Percentiles rank a stretch among this genome's conserved stretches.
Conservation (phyloP, 2,888 invertebrate species). For the Ochropleura leucogaster region DNA sequence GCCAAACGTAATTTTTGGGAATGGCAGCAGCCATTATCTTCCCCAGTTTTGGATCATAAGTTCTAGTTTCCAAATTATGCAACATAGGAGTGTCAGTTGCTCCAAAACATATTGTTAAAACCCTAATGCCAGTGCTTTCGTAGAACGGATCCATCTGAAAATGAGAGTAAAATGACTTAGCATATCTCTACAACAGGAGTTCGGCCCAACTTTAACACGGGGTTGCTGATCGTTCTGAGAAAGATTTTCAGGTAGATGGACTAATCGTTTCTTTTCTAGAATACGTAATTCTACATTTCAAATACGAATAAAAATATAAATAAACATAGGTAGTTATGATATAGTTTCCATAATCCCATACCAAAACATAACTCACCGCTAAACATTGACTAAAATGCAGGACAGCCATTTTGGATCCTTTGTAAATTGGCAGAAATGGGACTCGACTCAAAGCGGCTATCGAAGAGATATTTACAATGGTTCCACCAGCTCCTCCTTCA, state of each 20-base stretch:
- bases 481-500: constrained; percentile 75
- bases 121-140: constrained; percentile 64
- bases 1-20: constrained; percentile 14
- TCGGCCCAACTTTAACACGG: too few relatives aligned
- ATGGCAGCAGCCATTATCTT: constrained; percentile 11
- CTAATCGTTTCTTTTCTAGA: too few relatives aligned
- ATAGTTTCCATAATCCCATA: background rate
- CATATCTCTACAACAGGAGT: background rate
- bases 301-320: too few relatives aligned
- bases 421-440: constrained; percentile 69
- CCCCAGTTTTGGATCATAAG: constrained; percentile 58
- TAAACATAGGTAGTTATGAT: background rate
- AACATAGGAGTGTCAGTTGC: constrained; percentile 73
- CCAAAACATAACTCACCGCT: constrained; percentile 31
- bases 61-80: constrained; percentile 58
- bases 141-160: constrained; percentile 71
- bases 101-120: constrained; percentile 72
- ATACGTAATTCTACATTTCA: too few relatives aligned
- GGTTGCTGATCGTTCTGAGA: too few relatives aligned
- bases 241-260: too few relatives aligned
- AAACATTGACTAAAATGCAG: constrained; percentile 52
- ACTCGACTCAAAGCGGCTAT: constrained; percentile 61
- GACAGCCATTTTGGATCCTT: constrained; percentile 69
- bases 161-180: background rate
- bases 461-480: constrained; percentile 77